Evolutionary conservation across 1,140 invertebrate species (phyloP), one percentile per base, ranked within the genome.

Genomic region (Hylaeus anthracinus): DNA sequence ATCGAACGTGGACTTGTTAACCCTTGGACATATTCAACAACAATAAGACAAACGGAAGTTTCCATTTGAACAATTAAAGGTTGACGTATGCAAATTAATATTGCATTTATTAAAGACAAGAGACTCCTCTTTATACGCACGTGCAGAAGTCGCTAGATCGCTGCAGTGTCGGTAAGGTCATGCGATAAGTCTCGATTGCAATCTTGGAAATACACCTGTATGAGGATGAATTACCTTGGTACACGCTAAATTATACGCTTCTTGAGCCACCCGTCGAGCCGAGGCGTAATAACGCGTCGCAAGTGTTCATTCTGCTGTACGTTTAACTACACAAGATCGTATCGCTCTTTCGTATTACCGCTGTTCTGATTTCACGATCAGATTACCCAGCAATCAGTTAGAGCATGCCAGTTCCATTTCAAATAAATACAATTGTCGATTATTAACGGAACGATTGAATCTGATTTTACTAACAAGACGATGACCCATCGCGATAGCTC

Each of bases 161-260:
- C 14, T 55, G 60, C 58, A 37, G 14, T 71, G 48, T 72, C 77
- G 83, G 84, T 85, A 80, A 83, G 83, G 83, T 79, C 82, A 74
- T 43, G 43, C 69, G 82, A 82, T 72, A 77, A 70, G 45, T 73
- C 75, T 58, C 15, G 51, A 9, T 66, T 43, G 43, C 71, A 83
- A 85, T 85, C 71, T 83, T 55, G 45, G 55, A 83, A 56, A 83
- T 74, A 84, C 63, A 79, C 39, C 15, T 12, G 39, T 12, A 14
- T 1, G 5, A 15, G 43, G 37, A 8, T 45, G 55, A 81, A 81
- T 80, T 64, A 81, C 41, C 12, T 66, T 76, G 43, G n/a, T 65
- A 3, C 4, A 41, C 6, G 58, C 12, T 70, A 66, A 83, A 82
- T 70, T 82, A 83, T 39, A 65, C 10, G 39, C 61, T 51, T 39